A percentile compares a stretch with the other conserved stretches of the same genome.
phyloP scores from a whole-genome alignment of 2,888 invertebrate genomes.

The Physocephala rufipes region DNA sequence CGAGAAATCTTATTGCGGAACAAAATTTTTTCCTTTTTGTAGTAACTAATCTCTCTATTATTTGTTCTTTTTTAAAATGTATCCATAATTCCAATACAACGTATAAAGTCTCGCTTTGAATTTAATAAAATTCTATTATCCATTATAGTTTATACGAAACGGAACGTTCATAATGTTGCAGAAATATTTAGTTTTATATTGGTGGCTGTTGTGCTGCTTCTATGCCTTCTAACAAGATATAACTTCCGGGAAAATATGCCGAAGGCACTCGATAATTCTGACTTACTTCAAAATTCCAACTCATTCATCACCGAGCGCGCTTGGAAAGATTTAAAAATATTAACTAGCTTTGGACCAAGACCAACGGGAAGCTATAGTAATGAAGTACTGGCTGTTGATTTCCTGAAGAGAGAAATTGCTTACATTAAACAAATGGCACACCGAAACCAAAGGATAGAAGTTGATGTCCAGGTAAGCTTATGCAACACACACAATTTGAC shows the following conservation, averaged over 20 bases:
- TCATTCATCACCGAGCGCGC: constrained; percentile 74
- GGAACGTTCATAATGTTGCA: constrained; percentile 55
- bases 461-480: constrained; percentile 71
- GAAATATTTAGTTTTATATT: constrained; percentile 51
- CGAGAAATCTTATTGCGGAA: no score
- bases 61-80: no score
- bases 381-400: constrained; percentile 76
- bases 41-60: no score
- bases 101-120: no score
- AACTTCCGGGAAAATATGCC: constrained; percentile 53
- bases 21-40: no score
- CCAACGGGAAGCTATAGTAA: constrained; percentile 82
- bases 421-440: constrained; percentile 68
- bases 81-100: no score
- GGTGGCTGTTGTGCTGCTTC: constrained; percentile 44
- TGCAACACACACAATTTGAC: not conserved
- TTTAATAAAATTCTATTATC: no score
- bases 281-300: constrained; percentile 50
- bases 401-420: constrained; percentile 69
- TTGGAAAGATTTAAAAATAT: constrained; percentile 71
- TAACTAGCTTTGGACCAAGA: constrained; percentile 72
- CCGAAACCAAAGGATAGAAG: constrained; percentile 69
- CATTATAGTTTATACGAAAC: constrained; percentile 51
- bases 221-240: constrained; percentile 50
- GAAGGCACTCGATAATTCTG: constrained; percentile 49